phyloP scores from a whole-genome alignment of 1,140 invertebrate genomes.

The Penaeus chinensis region DNA sequence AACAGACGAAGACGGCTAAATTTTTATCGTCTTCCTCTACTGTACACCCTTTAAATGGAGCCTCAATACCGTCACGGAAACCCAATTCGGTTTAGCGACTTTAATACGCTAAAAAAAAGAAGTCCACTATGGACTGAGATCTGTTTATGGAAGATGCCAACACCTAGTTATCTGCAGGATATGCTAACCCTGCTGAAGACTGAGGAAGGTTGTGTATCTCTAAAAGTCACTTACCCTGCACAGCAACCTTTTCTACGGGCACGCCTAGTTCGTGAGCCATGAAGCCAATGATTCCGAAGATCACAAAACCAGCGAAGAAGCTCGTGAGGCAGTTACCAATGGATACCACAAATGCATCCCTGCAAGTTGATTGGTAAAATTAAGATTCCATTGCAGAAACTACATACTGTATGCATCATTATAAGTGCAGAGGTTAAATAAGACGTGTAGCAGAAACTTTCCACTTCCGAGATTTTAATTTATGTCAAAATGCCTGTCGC shows the following conservation, averaged over 20 bases:
- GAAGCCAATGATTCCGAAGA: constrained; percentile 74
- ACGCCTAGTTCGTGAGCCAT: constrained; percentile 78
- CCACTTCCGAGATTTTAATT: too few species aligned
- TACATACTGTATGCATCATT: not conserved
- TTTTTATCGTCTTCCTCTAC: too few species aligned
- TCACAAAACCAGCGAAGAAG: constrained; percentile 66
- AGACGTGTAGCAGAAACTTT: not conserved
- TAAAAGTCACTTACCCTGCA: constrained; percentile 56
- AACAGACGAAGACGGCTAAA: too few species aligned
- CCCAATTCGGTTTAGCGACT: too few species aligned
- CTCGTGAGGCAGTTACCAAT: constrained; percentile 64
- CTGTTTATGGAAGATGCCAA: constrained; percentile 14
- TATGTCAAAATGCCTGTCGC: too few species aligned
- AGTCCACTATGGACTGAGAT: not conserved
- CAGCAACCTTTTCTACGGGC: constrained; percentile 63
- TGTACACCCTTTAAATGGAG: too few species aligned
- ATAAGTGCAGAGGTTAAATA: constrained; percentile 6
- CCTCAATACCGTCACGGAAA: too few species aligned
- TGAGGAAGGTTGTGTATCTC: not conserved
- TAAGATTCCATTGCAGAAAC: not conserved
- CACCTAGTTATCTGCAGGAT: constrained; percentile 43
- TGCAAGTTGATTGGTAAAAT: constrained; percentile 27
- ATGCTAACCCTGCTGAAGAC: constrained; percentile 49
- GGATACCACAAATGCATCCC: constrained; percentile 64
- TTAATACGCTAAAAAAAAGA: not conserved